Evolutionary conservation across 1,140 invertebrate genomes (phyloP).

Genomic region (Delia radicum): DNA sequence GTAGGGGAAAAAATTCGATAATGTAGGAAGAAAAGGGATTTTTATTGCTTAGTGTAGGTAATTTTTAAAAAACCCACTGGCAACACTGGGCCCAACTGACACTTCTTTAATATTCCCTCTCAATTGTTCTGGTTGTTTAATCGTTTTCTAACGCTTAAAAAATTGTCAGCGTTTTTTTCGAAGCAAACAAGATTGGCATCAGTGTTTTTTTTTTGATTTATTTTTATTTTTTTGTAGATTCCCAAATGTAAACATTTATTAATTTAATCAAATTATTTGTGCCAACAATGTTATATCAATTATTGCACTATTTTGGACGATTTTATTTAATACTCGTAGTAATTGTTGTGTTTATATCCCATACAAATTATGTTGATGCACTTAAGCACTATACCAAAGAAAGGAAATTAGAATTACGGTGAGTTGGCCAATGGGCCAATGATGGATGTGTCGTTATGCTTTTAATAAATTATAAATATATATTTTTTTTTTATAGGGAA

Average conservation of each 20-base stretch:
- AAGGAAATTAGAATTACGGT: constrained; percentile 24
- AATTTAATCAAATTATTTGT: neutral
- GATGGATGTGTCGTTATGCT: neutral
- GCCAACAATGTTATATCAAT: neutral
- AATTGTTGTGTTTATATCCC: neutral
- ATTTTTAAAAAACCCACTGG: neutral
- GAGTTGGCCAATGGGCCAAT: neutral
- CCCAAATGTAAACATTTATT: neutral
- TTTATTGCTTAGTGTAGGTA: too few relatives aligned
- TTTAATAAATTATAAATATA: too few relatives aligned
- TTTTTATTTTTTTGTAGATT: neutral
- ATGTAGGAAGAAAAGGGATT: too few relatives aligned
- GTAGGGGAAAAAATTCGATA: too few relatives aligned
- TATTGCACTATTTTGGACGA: neutral
- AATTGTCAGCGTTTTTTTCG: too few relatives aligned
- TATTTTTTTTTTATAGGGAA: constrained; percentile 27
- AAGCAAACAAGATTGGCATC: too few relatives aligned
- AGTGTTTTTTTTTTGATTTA: neutral
- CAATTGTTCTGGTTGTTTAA: too few relatives aligned
- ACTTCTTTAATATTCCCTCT: neutral
- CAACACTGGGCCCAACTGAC: neutral
- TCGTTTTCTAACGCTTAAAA: too few relatives aligned
- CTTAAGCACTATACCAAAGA: constrained; percentile 23
- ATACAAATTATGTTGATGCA: neutral
- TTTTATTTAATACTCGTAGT: neutral